A percentile compares a stretch with the other conserved stretches of the same genome.
Evolutionary conservation across 2,797 vertebrate genomes (phyloP).

Genomic region (Leptodactylus fallax): DNA sequence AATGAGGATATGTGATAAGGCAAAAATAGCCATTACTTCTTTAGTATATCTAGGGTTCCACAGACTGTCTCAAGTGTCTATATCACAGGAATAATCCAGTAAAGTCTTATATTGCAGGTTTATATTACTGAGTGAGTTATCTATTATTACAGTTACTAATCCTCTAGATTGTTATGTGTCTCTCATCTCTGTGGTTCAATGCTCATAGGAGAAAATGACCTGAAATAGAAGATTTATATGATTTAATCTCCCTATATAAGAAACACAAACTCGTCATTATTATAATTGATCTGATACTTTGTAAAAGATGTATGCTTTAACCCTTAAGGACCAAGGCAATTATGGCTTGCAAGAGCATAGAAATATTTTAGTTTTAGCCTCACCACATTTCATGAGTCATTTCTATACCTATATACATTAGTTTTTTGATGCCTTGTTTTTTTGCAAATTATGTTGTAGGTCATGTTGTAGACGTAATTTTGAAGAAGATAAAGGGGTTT

Average conservation of each 20-base stretch:
- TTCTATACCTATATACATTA: no score
- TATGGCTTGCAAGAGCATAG: background rate
- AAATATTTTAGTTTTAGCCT: no score
- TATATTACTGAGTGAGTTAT: slow-evolving; percentile 29
- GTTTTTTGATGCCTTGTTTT: no score
- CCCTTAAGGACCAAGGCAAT: background rate
- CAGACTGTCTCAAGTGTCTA: background rate
- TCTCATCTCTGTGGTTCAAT: slow-evolving; percentile 14
- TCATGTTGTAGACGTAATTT: no score
- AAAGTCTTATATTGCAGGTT: background rate
- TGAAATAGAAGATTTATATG: slow-evolving; percentile 31
- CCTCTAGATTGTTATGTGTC: slow-evolving; percentile 24
- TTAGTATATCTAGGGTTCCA: background rate
- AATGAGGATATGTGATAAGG: background rate
- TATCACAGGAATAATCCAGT: slow-evolving; percentile 2
- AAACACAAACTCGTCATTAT: slow-evolving; percentile 18
- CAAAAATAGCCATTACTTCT: slow-evolving; percentile 7
- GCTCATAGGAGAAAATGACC: slow-evolving; percentile 46
- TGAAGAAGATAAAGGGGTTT: no score
- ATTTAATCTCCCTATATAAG: background rate
- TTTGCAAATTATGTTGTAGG: no score
- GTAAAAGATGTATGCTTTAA: background rate
- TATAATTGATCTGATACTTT: slow-evolving; percentile 26
- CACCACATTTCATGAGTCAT: no score
- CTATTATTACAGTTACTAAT: slow-evolving; percentile 51